Conservation (phyloP, 35 echinoderm and acorn worm genomes). For the Diadema setosum region DNA sequence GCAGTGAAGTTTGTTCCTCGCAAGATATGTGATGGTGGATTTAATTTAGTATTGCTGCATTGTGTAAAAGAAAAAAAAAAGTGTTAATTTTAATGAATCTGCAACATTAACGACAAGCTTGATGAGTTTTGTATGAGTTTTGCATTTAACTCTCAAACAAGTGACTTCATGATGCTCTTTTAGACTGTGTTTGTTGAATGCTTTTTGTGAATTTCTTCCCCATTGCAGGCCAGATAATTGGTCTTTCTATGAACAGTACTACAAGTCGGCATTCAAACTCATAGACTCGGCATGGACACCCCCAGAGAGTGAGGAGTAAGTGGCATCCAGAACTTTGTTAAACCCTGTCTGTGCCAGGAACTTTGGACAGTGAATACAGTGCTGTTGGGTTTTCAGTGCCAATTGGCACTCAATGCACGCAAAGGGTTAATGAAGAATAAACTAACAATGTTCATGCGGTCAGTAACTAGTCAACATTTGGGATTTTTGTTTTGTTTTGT, state of each 20-base stretch:
- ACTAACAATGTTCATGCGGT: too few relatives aligned
- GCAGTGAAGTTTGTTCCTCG: too few relatives aligned
- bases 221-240: constrained; percentile 83
- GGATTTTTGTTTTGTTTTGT: too few relatives aligned
- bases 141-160: not conserved
- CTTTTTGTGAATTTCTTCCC: not conserved
- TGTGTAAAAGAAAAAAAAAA: not conserved
- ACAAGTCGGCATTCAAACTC: constrained; percentile 73
- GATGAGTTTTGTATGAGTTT: not conserved
- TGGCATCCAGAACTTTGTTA: too few relatives aligned
- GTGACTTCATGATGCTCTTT: too few relatives aligned
- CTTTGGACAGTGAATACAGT: too few relatives aligned
- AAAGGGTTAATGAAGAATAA: too few relatives aligned
- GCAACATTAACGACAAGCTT: not conserved
- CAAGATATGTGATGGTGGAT: not conserved
- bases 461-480: too few relatives aligned
- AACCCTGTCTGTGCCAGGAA: too few relatives aligned
- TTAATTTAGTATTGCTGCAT: not conserved
- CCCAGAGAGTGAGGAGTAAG: constrained; percentile 53
- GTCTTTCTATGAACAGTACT: constrained; percentile 79
- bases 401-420: too few relatives aligned
- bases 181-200: not conserved
- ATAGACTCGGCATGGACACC: constrained; percentile 55
- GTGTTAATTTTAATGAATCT: not conserved
- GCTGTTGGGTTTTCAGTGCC: too few relatives aligned